Percentiles rank a stretch among this genome's conserved stretches.
Evolutionary conservation across 2,797 vertebrate species (phyloP).

Genomic region (Arctocebus calabarensis): DNA sequence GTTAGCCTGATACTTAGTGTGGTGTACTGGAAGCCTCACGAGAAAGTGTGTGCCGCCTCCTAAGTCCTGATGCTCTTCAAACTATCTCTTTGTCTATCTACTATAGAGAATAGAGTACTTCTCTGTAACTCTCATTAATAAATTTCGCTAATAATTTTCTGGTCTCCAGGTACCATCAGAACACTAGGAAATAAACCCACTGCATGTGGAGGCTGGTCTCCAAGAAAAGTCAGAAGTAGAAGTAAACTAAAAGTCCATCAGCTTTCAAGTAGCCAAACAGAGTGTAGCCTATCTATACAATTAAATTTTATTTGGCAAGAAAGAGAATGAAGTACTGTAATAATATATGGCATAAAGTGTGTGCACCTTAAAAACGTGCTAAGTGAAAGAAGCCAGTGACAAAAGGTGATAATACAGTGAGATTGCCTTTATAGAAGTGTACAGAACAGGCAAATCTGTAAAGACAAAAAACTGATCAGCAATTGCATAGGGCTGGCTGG

Average conservation of each 20-base stretch:
- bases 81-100: too few relatives aligned
- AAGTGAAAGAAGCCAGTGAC: not conserved
- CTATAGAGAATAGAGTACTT: too few relatives aligned
- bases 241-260: not conserved
- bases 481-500: accelerated
- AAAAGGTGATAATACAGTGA: not conserved
- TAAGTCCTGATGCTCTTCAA: too few relatives aligned
- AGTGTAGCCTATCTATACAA: not conserved
- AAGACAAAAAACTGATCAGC: not conserved
- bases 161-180: too few relatives aligned
- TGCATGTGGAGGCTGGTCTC: too few relatives aligned
- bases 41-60: too few relatives aligned
- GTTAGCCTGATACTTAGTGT: too few relatives aligned
- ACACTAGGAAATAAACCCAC: too few relatives aligned
- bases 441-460: not conserved
- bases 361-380: not conserved
- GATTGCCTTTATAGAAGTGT: not conserved
- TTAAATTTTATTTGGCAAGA: not conserved
- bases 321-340: not conserved
- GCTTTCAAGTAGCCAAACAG: not conserved
- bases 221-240: not conserved
- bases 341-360: not conserved
- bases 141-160: too few relatives aligned
- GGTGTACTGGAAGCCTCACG: too few relatives aligned
- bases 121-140: too few relatives aligned